Base-by-base conservation (phyloP, 2,113 vertebrate species). In the Seriola quinqueradiata region DNA sequence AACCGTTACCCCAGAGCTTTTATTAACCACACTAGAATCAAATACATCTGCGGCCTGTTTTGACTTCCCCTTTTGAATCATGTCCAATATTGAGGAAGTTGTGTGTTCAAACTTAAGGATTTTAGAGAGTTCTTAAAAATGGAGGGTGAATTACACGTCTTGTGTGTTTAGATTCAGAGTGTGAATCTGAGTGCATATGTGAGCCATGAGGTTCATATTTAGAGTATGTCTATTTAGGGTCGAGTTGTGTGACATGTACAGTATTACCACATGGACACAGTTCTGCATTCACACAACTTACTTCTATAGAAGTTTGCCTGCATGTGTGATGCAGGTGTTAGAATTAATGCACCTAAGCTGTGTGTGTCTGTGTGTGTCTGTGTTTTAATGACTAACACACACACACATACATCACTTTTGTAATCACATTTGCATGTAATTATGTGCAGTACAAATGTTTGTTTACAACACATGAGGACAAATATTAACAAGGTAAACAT, bases 21-120 rank as follows among this genome's bases (percentile, higher is more conserved):
- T 91, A 80, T 84, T 83, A 91, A 88, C 89, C 79, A 77, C 80
- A 83, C 42, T 17, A 74, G 84, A 84, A 90, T 82, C 84, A 86
- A 85, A 87, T 89, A 70, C 87, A 90, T 89, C 81, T 86, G 89
- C 1, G 65, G 81, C 77, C 65, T 76, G 21, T 75, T 67, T 75
- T 36, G 74, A 89, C 90, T 93, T 91, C 74, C 84, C 40, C 82
- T 87, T 89, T 81, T 52, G 42, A 74, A 82, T 78, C 77, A 2
- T 13, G 70, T 90, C 61, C 54, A 57, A 52, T 57, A 55, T 48
- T 70, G 58, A 79, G 86, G 86, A 89, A 87, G 81, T 75, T 23
- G 38, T 54, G 79, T 70, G 42, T 83, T 85, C 5, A 67, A 63
- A 78, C 50, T 66, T n/a, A 1, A 4, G 17, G 16, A 44, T 81